A percentile compares a stretch with the other conserved stretches of the same genome.
Evolutionary conservation across 2,888 invertebrate species (phyloP).

Genomic region (Philereme vetulata): DNA sequence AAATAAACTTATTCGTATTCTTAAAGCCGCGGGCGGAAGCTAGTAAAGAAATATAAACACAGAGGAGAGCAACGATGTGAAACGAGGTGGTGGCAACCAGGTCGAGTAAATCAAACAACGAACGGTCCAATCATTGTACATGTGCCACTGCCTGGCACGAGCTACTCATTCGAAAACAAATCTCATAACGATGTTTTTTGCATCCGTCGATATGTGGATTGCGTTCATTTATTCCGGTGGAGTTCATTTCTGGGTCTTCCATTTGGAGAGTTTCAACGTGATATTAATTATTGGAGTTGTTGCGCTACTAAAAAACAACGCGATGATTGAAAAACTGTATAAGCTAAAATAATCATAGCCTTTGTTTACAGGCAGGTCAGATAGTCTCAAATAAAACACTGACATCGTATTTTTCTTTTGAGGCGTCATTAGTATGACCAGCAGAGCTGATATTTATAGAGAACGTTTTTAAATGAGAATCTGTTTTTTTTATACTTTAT

Average conservation of each 20-base stretch:
- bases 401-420: constrained; percentile 1
- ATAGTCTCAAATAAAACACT: neutral
- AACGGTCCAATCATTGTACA: constrained; percentile 61
- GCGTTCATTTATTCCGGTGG: constrained; percentile 25
- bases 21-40: too few relatives aligned
- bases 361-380: constrained; percentile 4
- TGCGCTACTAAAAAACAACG: neutral
- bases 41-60: constrained; percentile 39
- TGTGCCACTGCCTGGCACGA: constrained; percentile 45
- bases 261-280: constrained; percentile 8
- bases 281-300: neutral
- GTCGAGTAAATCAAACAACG: constrained; percentile 73
- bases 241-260: constrained; percentile 26
- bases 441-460: neutral
- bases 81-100: constrained; percentile 57
- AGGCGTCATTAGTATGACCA: neutral
- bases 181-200: constrained; percentile 34
- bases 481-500: too few relatives aligned
- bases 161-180: constrained; percentile 50
- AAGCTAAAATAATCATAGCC: constrained; percentile 5
- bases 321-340: neutral
- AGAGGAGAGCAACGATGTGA: constrained; percentile 49
- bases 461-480: neutral
- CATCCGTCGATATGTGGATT: constrained; percentile 24
- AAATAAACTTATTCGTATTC: too few relatives aligned